phyloP scores from a whole-genome alignment of 2,797 vertebrate genomes.

The Etheostoma nigrum region DNA sequence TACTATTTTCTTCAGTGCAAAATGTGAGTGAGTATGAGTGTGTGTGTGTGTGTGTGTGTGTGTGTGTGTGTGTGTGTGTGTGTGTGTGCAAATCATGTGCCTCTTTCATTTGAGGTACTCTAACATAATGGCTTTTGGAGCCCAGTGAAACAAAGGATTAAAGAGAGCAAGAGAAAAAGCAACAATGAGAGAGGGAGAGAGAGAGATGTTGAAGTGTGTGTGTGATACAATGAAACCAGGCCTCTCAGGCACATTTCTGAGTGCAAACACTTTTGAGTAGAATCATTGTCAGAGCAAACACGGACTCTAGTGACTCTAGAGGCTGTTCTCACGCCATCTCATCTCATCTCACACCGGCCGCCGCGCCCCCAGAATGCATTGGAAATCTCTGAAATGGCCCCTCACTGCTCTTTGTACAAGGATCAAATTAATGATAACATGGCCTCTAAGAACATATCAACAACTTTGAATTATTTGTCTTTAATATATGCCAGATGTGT shows the following conservation, averaged over 20 bases:
- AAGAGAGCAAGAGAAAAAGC: slow-evolving; percentile 33
- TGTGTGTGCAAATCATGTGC: slow-evolving; percentile 35
- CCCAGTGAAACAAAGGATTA: slow-evolving; percentile 60
- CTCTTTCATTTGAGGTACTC: slow-evolving; percentile 51
- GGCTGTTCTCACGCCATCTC: slow-evolving; percentile 46
- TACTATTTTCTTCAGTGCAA: too few species aligned
- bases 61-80: slow-evolving; percentile 9
- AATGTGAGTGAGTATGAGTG: too few species aligned
- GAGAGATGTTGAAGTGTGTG: slow-evolving; percentile 52
- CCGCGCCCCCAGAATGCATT: slow-evolving; percentile 20
- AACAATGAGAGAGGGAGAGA: slow-evolving; percentile 14
- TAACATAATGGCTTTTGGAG: slow-evolving; percentile 62
- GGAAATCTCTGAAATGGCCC: slow-evolving; percentile 10
- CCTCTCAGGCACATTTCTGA: slow-evolving; percentile 69
- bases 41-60: background rate
- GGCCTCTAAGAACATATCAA: slow-evolving; percentile 13
- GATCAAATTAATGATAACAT: slow-evolving; percentile 12
- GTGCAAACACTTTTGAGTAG: slow-evolving; percentile 67
- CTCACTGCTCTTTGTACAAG: slow-evolving; percentile 5
- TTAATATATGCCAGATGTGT: slow-evolving; percentile 1
- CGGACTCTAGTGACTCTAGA: slow-evolving; percentile 45
- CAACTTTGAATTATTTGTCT: slow-evolving; percentile 10
- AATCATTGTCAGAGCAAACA: slow-evolving; percentile 62
- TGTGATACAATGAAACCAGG: slow-evolving; percentile 64
- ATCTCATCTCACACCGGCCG: slow-evolving; percentile 10